Base-by-base conservation (phyloP, 1,140 invertebrate genomes). In the Rhagoletis zephyria region DNA sequence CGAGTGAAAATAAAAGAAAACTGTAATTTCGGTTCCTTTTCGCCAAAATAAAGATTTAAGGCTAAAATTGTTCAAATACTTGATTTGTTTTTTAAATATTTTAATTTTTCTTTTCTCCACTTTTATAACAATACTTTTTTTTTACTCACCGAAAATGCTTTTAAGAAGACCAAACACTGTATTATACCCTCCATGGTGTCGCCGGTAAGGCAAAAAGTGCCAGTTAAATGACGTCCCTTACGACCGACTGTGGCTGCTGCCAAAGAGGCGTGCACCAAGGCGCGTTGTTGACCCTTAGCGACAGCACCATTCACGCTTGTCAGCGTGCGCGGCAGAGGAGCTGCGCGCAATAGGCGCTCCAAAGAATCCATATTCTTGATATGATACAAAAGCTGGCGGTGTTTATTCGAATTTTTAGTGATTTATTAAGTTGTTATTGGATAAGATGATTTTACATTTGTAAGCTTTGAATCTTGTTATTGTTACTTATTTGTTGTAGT, bases 161-260 rank as follows among this genome's bases (percentile, higher is more conserved):
- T 97, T 91, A 97, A 95, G 94, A 97, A 97, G 89, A 97, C 97
- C 89, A 97, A 95, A 93, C 97, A 97, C 94, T 97, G 97, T 93
- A 97, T 97, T 90, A 97, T 97, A 89, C 97, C 97, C 91, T 97
- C 97, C 97, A 97, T 97, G 81, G 97, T 97, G 93, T 97, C 97
- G 56, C 97, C 97, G 56, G 96, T 97, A 61, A 97, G 95, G 90
- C 96, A 97, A 93, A 97, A 97, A 67, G 96, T 97, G 87, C 97
- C 97, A 6, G 96, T 97, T 70, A 97, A 94, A 91, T 97, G 96
- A 87, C 96, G 94, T 88, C 96, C 96, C 90, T 96, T 96, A 88
- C 96, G 95, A 3, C 95, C 96, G 65, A 96, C 94, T 30, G 94
- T 94, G 60, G 96, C 95, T 2, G 96, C 96, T 88, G 96, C 96